Evolutionary conservation across 2,113 vertebrate species (phyloP).

Genomic region (Dolichallabes microphthalmus): DNA sequence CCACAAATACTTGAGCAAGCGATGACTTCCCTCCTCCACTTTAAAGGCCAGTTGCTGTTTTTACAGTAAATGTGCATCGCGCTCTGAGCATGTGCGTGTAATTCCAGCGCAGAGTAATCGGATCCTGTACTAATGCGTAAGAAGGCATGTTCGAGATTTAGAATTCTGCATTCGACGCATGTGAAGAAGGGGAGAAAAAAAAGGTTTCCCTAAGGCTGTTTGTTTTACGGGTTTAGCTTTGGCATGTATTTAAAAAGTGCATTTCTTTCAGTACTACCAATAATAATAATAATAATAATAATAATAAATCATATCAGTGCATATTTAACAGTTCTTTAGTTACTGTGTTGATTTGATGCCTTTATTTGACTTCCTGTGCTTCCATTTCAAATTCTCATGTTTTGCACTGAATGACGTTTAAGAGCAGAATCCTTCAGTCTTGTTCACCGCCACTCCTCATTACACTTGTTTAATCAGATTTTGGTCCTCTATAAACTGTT

Average conservation of each 20-base stretch:
- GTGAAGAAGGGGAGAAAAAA: background rate
- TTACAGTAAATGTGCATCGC: background rate
- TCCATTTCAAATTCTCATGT: background rate
- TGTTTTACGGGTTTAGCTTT: background rate
- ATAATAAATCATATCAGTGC: background rate
- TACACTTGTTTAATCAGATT: background rate
- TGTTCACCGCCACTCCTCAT: background rate
- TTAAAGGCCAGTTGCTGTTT: slow-evolving; percentile 27
- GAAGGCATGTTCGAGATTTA: background rate
- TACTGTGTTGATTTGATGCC: background rate
- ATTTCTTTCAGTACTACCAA: background rate
- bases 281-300: background rate
- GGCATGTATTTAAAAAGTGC: background rate
- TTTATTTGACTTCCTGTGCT: background rate
- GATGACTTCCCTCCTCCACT: slow-evolving; percentile 19
- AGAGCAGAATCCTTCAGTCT: background rate
- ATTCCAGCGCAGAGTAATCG: background rate
- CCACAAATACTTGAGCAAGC: slow-evolving; percentile 34
- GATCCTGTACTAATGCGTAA: background rate
- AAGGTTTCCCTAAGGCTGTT: background rate
- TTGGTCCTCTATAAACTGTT: background rate
- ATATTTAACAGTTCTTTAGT: background rate
- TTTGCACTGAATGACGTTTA: background rate
- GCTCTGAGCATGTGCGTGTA: background rate
- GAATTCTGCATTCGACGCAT: background rate